These are phyloP conservation scores for Notiomystis cincta DNA, from an alignment of 2,113 vertebrate genomes.

Conservation along the genomic window DNA sequence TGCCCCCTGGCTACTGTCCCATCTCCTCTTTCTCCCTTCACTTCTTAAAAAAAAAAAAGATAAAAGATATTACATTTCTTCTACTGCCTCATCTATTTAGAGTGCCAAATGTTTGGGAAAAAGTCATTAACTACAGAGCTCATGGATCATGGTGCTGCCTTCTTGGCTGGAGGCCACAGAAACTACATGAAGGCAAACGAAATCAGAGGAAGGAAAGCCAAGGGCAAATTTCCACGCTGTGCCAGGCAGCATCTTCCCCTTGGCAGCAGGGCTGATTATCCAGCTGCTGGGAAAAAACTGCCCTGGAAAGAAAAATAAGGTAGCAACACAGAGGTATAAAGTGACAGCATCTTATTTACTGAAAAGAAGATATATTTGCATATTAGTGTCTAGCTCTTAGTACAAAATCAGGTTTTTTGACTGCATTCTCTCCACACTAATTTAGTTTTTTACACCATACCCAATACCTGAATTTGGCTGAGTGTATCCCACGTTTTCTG, in stretches of 20 bases:
- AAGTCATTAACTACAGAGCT: neutral
- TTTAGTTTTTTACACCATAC: neutral
- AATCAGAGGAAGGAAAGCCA: neutral
- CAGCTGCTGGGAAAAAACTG: neutral
- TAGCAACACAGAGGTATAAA: neutral
- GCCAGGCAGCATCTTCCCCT: neutral
- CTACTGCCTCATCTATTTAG: neutral
- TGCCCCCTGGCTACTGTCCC: neutral
- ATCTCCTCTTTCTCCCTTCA: neutral
- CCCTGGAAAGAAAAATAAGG: neutral
- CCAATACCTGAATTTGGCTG: neutral
- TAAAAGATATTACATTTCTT: neutral
- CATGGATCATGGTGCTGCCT: neutral
- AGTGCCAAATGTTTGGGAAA: neutral
- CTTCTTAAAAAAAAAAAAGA: neutral
- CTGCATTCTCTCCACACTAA: neutral
- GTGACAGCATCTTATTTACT: neutral
- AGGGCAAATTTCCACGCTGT: neutral
- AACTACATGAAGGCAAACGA: neutral
- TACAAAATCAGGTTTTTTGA: neutral
- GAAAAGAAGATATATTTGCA: neutral
- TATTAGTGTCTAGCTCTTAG: neutral
- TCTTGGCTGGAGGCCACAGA: neutral
- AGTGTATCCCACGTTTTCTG: neutral
- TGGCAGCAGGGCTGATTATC: neutral